A percentile compares a stretch with the other conserved stretches of the same genome.
These are phyloP conservation scores for Zophobas morio DNA, from an alignment of 1,140 invertebrate genomes.

Conservation along the genomic window DNA sequence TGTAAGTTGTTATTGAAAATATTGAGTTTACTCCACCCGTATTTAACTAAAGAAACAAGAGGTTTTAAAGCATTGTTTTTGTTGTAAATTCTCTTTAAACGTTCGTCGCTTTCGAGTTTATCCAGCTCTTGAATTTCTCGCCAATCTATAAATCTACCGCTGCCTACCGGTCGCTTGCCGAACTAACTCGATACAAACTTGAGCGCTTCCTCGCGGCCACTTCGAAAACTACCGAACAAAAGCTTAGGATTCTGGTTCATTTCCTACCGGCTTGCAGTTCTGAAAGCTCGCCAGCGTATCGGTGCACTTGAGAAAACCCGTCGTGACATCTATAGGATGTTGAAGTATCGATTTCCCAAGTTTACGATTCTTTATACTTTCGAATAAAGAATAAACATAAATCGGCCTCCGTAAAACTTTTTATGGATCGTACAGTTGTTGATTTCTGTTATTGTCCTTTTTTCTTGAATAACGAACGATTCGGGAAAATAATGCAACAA, in stretches of 20 bases:
- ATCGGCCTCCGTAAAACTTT: conserved; percentile 30
- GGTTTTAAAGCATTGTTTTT: no score
- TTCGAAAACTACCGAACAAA: conserved; percentile 9
- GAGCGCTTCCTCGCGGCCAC: conserved; percentile 19
- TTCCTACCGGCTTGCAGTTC: conserved; percentile 9
- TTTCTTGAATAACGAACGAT: conserved; percentile 3
- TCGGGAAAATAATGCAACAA: conserved; percentile 21
- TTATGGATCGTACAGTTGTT: conserved; percentile 13
- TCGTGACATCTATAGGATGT: conserved; percentile 27
- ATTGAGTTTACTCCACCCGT: no score
- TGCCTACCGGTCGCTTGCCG: not conserved
- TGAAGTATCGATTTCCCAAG: conserved; percentile 12
- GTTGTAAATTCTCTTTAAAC: no score
- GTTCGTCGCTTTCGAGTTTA: no score
- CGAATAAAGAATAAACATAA: conserved; percentile 14
- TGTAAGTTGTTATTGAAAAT: no score
- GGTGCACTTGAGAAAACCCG: not conserved
- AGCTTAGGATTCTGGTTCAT: conserved; percentile 27
- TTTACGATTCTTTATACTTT: conserved; percentile 2
- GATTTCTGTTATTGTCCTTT: conserved; percentile 8
- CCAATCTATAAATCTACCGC: conserved; percentile 5
- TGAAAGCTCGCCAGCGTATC: not conserved
- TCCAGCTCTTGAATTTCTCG: no score
- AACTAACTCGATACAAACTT: not conserved
- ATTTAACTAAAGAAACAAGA: no score